phyloP scores from a whole-genome alignment of 2,113 vertebrate genomes.

The Hemiprocne comata region DNA sequence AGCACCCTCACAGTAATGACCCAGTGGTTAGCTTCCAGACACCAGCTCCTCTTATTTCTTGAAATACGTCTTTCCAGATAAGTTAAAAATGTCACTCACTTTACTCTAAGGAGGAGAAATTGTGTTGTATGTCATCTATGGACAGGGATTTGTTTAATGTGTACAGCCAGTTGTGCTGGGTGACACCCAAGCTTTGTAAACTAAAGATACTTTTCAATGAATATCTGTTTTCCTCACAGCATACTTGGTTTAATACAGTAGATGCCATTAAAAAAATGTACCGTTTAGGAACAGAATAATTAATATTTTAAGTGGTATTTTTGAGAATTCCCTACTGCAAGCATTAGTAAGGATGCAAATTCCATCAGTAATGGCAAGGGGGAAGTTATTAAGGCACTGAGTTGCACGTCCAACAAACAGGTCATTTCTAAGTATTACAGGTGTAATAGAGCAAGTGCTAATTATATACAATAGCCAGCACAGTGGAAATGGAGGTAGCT shows the following conservation, averaged over 20 bases:
- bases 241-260: background rate
- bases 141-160: background rate
- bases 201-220: background rate
- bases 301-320: background rate
- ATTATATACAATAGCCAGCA: background rate
- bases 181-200: background rate
- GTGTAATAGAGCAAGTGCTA: background rate
- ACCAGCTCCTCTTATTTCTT: slow-evolving; percentile 7
- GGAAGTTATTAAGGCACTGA: background rate
- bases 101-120: slow-evolving; percentile 38
- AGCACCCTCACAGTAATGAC: background rate
- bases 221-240: background rate
- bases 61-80: background rate
- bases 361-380: background rate
- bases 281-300: background rate
- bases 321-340: background rate
- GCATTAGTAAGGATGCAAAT: background rate
- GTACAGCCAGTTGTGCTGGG: background rate
- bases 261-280: background rate
- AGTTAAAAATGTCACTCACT: slow-evolving; percentile 25
- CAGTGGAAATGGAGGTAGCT: background rate
- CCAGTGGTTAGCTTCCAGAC: background rate
- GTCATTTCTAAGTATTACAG: background rate
- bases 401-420: background rate
- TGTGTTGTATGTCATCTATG: background rate